These are phyloP conservation scores for Neoitamus cyanurus DNA, from an alignment of 2,888 invertebrate species.

Conservation along the genomic window DNA sequence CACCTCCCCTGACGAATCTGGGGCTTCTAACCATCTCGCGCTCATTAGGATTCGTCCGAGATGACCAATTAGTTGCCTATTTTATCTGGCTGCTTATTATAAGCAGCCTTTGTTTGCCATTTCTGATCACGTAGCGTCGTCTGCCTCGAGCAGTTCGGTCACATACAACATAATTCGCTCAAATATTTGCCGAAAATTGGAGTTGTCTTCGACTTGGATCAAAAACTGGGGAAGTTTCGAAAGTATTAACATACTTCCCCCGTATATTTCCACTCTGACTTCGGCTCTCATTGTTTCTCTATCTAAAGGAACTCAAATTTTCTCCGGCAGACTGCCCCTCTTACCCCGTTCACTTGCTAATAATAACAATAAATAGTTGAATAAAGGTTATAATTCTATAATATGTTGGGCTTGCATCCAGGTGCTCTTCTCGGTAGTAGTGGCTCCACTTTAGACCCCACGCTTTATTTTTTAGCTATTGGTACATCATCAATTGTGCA, in stretches of 20 bases:
- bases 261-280: neutral
- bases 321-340: neutral
- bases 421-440: no score
- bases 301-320: neutral
- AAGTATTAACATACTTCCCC: neutral
- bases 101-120: neutral
- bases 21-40: neutral
- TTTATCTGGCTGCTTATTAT: neutral
- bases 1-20: neutral
- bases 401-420: no score
- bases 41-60: neutral
- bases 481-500: no score
- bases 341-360: no score
- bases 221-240: neutral
- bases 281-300: neutral
- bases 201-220: neutral
- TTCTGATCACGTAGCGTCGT: neutral
- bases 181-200: conserved; percentile 5
- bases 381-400: no score
- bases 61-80: conserved; percentile 1
- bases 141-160: neutral
- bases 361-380: no score
- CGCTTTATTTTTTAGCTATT: no score
- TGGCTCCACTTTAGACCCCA: no score
- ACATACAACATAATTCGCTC: neutral